Evolutionary conservation across 2,113 vertebrate species (phyloP), one percentile per base, ranked within the genome.

Genomic region (Zingel zingel): DNA sequence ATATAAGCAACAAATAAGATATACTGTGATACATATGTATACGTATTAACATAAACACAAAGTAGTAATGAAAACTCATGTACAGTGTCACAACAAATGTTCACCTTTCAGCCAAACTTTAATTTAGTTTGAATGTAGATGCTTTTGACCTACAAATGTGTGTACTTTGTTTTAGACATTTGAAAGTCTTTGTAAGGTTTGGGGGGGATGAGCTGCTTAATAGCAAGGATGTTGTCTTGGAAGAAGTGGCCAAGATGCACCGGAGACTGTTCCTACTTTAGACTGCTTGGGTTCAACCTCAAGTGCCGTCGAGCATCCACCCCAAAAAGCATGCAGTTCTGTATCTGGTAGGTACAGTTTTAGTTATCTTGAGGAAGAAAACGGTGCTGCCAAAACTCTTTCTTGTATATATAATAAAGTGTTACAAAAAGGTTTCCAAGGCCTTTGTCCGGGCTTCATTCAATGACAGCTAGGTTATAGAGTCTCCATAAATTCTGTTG

Each of bases 401-500:
- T 54, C 71, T 53, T 36, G 15, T n/a, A n/a, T n/a, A n/a, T n/a
- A n/a, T n/a, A 51, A 14, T 45, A 4, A 43, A 47, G 73, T 36
- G 48, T 81, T 64, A 57, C 5, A 53, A 64, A 66, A 23, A 74
- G 21, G 13, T 8, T 23, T 45, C 18, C 15, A 47, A 36, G 53
- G 19, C 7, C 4, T 72, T 69, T 83, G 70, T 81, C 19, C 25
- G 0, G 10, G 36, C 3, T 62, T 25, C 19, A 6, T 75, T 76
- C 59, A 70, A 39, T 18, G 19, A 61, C 58, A 62, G 83, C 57
- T 10, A 11, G 39, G 39, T 43, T 59, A 82, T 13, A 21, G 21
- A 56, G 65, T 61, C 81, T 82, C 48, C 68, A 43, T 47, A 61
- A 82, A 65, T 77, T 83, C 66, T 75, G 68, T 54, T 30, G 43